Evolutionary conservation across 2,888 invertebrate genomes (phyloP), one percentile per base, ranked within the genome.

Genomic region (Rhaphigaster nebulosa): DNA sequence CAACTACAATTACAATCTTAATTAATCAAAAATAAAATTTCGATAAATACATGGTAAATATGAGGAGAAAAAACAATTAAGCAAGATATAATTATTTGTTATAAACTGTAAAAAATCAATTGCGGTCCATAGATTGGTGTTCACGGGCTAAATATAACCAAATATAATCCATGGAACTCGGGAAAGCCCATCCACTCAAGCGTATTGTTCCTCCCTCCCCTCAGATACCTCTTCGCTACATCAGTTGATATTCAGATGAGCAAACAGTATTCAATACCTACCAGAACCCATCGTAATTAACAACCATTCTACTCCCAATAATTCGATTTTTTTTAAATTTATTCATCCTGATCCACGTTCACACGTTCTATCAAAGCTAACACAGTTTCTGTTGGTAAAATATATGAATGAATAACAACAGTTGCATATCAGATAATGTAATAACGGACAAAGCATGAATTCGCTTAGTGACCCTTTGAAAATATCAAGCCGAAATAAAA

Each of bases 181-280:
- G 34, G 12, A 20, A 29, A 34, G n/a, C 84, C 26, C 84, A 84
- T 3, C 84, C 41, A 45, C 84, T 38, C 84, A 50, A 45, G 45
- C 45, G 45, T 50, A 84, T 84, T 84, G 41, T 84, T 84, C 45
- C 45, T 38, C 70, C 45, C 45, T 38, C 70, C 70, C 70, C 70
- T 15, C 38, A 20, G 34, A 12, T 20, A 15, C 70, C 34, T 70
- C 20, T 38, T 70, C 34, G 34, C 29, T 34, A 70, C 34, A 70
- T 18, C 80, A 45, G 41, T 84, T 84, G 20, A 84, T 84, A 84
- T 84, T 84, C 84, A 84, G 45, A 84, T 84, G 10, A 84, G 84
- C 45, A 50, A 50, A 84, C 84, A 50, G n/a, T 84, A 50, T 84
- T 84, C 84, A 41, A 45, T 45, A 12, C n/a, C 45, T 45, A 84